Base-by-base conservation (phyloP, 2,113 vertebrate species). In the Leptobrachium ailaonicum region DNA sequence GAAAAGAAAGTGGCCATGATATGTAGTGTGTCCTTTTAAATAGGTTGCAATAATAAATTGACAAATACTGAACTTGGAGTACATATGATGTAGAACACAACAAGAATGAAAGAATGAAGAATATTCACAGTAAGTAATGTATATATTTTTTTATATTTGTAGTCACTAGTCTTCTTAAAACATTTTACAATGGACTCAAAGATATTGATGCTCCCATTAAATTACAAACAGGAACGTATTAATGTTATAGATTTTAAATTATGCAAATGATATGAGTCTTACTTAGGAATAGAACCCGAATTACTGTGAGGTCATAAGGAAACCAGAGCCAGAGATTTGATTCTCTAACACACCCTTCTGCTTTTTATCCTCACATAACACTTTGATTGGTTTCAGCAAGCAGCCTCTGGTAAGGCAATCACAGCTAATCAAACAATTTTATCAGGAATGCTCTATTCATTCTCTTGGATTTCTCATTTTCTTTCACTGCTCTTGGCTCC, bases 341-440 rank as follows among this genome's bases (percentile, higher is more conserved):
- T n/a, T 74, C 71, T 10, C 78, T 14, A 60, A 74, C 71, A 50
- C 72, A 75, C 72, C 79, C 60, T 58, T 43, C 64, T 45, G 75
- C 71, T 71, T 81, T 41, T 40, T 81, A 69, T 75, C 79, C 79
- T 81, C 53, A 70, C 40, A 75, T 69, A 81, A 81, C 79, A 71
- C 69, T 50, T 69, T 75, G 72, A 64, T 75, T 62, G 79, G 62
- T 81, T 75, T 62, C 67, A n/a, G 64, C 64, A 50, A 12, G 54
- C 71, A 60, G 64, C 71, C 64, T 68, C 79, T 80, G 78, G 62
- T 81, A 81, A 81, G 40, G 54, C 71, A 75, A 75, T 81, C 79
- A 69, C 79, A 75, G 79, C 72, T 69, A 81, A 81, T 81, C 79
- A 81, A 80, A 80, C 47, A 44, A 69, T 47, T 75, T 81, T 81